Base-by-base conservation (phyloP, 2,797 vertebrate genomes). In the Adrianichthys oophorus region DNA sequence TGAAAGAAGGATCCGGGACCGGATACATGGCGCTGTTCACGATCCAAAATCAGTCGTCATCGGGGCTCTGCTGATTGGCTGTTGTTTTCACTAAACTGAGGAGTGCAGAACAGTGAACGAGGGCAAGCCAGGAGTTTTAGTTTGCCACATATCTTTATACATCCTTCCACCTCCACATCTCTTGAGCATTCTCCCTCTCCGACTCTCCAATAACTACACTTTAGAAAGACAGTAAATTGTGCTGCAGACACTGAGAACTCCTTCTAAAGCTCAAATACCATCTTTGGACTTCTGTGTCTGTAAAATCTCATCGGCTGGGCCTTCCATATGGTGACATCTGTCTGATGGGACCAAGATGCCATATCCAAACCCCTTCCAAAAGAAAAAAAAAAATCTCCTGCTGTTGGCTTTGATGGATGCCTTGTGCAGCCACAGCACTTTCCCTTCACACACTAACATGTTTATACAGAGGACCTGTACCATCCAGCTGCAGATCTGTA, bases 371-470 rank as follows among this genome's bases (percentile, higher is more conserved):
- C 19, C 62, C 66, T 65, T 82, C 71, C 72, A 68, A 79, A 83
- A 77, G n/a, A 43, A 43, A 43, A 44, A 52, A n/a, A 49, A 72
- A 74, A 68, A 55, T 70, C 73, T 52, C 51, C 56, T 77, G 76
- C 61, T 76, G 48, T 82, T 82, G 68, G 74, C 72, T 80, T 81
- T 89, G 89, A 89, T 87, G 79, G 82, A 90, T 88, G 84, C 68
- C 76, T 86, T 41, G 60, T 82, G 83, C 85, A 81, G 72, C 65
- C 59, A 1, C 79, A 81, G 86, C 85, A 83, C 68, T 85, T 84
- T 84, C 40, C 47, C 53, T 48, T 56, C 41, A 15, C 75, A 59
- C 72, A 18, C 67, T 53, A 47, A 2, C 63, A 72, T 48, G 41
- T 59, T n/a, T 4, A 48, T 52, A 66, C 65, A 21, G 19, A 56